Evolutionary conservation across 2,797 vertebrate species (phyloP).

Genomic region (Dromococcyx pavoninus): DNA sequence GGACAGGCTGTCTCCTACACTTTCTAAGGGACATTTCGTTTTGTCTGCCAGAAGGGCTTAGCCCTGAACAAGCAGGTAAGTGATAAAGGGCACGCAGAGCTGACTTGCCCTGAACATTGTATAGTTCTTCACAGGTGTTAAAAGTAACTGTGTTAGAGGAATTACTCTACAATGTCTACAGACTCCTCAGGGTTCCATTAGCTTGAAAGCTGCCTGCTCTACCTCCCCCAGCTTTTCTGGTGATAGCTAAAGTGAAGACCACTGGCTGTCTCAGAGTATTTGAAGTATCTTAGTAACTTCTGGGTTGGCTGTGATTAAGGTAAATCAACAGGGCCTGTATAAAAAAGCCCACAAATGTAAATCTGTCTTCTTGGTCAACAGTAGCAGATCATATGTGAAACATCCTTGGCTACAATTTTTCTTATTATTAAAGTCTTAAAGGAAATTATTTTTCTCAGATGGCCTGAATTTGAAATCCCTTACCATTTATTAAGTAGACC

Average conservation of each 20-base stretch:
- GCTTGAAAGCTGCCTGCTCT: not conserved
- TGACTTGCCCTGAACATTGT: accelerated
- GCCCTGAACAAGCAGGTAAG: not conserved
- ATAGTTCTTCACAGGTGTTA: not conserved
- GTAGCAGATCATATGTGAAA: not conserved
- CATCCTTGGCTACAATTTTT: not conserved
- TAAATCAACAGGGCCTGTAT: not conserved
- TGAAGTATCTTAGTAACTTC: not conserved
- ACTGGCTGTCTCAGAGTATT: not conserved
- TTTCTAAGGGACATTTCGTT: not conserved
- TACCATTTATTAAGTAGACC: not conserved
- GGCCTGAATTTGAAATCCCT: not conserved
- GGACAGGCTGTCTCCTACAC: accelerated
- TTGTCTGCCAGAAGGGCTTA: not conserved
- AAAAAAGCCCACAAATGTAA: not conserved
- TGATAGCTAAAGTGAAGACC: not conserved
- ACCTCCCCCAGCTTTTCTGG: not conserved
- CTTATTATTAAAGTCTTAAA: not conserved
- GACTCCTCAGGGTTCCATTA: not conserved
- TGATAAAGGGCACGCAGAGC: not conserved
- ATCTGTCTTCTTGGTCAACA: not conserved
- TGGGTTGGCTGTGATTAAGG: not conserved
- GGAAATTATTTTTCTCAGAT: not conserved
- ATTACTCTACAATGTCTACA: not conserved
- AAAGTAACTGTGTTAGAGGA: not conserved